phyloP scores from a whole-genome alignment of 2,888 invertebrate genomes.

The Drosophila diplacantha region DNA sequence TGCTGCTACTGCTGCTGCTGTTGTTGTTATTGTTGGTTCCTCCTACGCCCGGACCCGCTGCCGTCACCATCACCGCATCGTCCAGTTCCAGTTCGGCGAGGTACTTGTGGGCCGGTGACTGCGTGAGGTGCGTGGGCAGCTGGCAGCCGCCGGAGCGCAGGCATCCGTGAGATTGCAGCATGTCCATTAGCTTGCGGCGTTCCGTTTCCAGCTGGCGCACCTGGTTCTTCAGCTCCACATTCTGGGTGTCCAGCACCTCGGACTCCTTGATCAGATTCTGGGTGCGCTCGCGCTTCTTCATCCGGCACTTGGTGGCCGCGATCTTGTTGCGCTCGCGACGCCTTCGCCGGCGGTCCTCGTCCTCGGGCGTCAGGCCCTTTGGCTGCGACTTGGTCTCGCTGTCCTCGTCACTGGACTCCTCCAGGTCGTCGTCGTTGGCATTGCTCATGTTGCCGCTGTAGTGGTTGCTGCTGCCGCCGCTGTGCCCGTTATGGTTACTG shows the following conservation, averaged over 20 bases:
- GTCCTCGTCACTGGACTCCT: constrained; percentile 80
- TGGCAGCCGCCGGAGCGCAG: constrained; percentile 77
- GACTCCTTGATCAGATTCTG: constrained; percentile 91
- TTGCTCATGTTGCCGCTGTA: constrained; percentile 28
- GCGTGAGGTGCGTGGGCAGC: constrained; percentile 73
- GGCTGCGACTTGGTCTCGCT: constrained; percentile 78
- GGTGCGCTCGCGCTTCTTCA: constrained; percentile 94
- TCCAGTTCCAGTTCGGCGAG: constrained; percentile 74
- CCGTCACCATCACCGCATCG: background rate
- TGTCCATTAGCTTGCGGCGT: constrained; percentile 86
- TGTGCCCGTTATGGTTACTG: constrained; percentile 25
- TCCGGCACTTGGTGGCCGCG: constrained; percentile 94
- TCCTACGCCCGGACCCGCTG: background rate
- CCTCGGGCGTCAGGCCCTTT: constrained; percentile 88
- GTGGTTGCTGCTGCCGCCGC: constrained; percentile 5
- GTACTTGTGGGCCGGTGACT: constrained; percentile 76
- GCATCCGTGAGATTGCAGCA: constrained; percentile 86
- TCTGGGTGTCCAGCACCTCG: constrained; percentile 90
- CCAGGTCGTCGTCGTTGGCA: constrained; percentile 72
- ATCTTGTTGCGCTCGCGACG: constrained; percentile 95
- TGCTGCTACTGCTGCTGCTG: constrained; percentile 36
- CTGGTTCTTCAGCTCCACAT: constrained; percentile 89
- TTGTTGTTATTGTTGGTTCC: background rate
- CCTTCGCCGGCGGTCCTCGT: constrained; percentile 90
- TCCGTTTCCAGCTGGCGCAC: constrained; percentile 90